Base-by-base conservation (phyloP, 2,888 invertebrate genomes). In the Anticlea derivata region DNA sequence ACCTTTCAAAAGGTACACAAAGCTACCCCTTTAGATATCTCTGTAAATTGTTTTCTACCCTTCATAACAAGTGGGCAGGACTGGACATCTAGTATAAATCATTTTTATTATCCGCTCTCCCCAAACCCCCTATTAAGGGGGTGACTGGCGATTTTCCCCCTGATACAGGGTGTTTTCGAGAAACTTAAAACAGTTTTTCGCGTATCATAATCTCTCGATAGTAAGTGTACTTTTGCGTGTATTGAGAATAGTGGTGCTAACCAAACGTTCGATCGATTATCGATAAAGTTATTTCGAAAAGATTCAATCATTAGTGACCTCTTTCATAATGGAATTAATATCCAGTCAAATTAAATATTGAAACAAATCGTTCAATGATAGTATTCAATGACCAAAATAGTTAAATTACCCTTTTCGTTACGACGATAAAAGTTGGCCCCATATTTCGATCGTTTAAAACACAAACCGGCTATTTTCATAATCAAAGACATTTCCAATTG, bases 1-100 rank as follows among this genome's bases (percentile, higher is more conserved):
- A 52, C 52, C 52, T 48, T 45, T 40, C 27, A 31, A 45, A 48
- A 47, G 34, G 34, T 35, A 44, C 31, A 53, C 53, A 53, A 40
- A 44, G 39, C 30, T 75, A 77, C 68, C 73, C 72, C 76, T 78
- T 70, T 66, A 72, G 69, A 69, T 70, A 65, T 73, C 71, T 77
- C 53, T 75, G 78, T 78, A 86, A 88, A 87, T 89, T 86, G 85
- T 89, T 89, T 87, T 80, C 76, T 71, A 80, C 86, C 87, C 86
- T 78, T 71, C 73, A 70, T 78, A 80, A 73, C 80, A 76, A 80
- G 77, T 78, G 70, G 73, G 66, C 67, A 68, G 55, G 41, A 61
- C 77, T 83, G 86, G 87, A 84, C 86, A 83, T 83, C 74, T 76
- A 74, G 71, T 72, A 87, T 90, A 88, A 89, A 90, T 90, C 87